Evolutionary conservation across 2,113 vertebrate species (phyloP), one percentile per base, ranked within the genome.

Genomic region (Stigmatopora nigra): DNA sequence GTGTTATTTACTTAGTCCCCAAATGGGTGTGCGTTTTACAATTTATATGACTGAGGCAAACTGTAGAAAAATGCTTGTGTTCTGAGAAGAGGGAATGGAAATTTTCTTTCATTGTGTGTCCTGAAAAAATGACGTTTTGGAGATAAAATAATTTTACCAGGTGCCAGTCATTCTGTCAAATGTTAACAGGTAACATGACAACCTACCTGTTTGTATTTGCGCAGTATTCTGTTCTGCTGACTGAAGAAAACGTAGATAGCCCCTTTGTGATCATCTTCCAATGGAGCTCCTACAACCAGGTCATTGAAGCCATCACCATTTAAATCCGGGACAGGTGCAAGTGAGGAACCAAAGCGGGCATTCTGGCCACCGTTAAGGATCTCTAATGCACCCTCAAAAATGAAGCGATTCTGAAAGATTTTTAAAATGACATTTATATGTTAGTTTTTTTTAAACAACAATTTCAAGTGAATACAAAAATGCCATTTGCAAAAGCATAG

Each of bases 281-380:
- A 65, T 0, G 97, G 96, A 0, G 97, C 95, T 3, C 97, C 96
- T 0, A 99, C 92, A 17, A 94, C 94, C 45, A 97, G 79, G 63
- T 99, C 97, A 0, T 93, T 94, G 87, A 92, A 97, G 61, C 91
- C 88, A 16, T 99, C 97, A 1, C 96, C 94, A 15, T 98, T 98
- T 71, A 99, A 91, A 72, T 99, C 97, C 0, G 89, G 92, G 2
- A 98, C 92, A 0, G 94, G 91, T 1, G 93, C 91, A 0, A 99
- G 92, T 57, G 93, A 91, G 3, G 93, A 92, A 3, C 97, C 97
- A 0, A 99, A 99, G 0, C 97, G 92, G 51, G 95, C 91, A 0
- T 98, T 97, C 87, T 99, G 95, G 65, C 93, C 93, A 4, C 89
- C 82, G 22, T 91, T 92, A 13, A 89, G 84, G 19, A 96, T 92